Conservation (phyloP, 2,888 invertebrate genomes). For the Tupiocoris notatus region DNA sequence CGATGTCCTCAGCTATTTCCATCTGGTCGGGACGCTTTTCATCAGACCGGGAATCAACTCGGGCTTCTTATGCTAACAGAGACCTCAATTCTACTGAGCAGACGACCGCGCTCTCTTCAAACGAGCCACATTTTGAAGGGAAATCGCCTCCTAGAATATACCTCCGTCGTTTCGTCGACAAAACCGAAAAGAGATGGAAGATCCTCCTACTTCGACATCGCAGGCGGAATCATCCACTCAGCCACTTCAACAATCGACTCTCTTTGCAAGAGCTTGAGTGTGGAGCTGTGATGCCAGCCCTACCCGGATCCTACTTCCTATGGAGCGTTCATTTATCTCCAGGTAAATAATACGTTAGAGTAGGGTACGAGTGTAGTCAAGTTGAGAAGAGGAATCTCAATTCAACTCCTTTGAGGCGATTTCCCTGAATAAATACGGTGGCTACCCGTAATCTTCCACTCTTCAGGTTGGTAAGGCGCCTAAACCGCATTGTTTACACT, state of each 20-base stretch:
- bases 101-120: neutral
- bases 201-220: neutral
- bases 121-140: neutral
- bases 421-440: conserved; percentile 19
- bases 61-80: neutral
- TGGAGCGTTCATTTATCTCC: neutral
- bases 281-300: too few relatives aligned
- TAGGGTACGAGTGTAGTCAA: neutral
- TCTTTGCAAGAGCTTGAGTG: neutral
- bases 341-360: neutral
- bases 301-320: neutral
- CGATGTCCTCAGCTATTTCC: too few relatives aligned
- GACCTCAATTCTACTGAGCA: neutral
- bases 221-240: neutral
- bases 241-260: neutral
- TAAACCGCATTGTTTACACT: neutral
- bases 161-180: neutral
- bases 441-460: conserved; percentile 13
- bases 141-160: neutral
- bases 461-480: neutral
- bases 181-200: neutral
- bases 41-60: neutral
- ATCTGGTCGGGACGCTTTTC: too few relatives aligned
- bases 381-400: neutral
- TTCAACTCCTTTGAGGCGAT: neutral